Evolutionary conservation across 2,113 vertebrate genomes (phyloP), one percentile per base, ranked within the genome.

Genomic region (Salvelinus sp.): DNA sequence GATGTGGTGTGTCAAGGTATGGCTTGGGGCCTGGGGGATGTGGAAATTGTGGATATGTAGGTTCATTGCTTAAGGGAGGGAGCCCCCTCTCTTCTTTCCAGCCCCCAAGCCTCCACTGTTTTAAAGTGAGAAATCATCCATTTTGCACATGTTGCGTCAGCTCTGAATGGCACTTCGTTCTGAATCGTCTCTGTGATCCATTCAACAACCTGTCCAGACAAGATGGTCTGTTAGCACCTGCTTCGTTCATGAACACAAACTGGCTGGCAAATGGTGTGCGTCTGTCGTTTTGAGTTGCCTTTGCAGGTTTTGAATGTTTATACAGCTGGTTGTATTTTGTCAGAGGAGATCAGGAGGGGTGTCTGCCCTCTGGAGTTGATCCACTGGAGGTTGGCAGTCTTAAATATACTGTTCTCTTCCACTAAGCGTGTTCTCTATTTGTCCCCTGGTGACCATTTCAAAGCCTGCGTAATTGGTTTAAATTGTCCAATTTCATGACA

Each of bases 301-400:
- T 58, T 47, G 68, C 69, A 69, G 57, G n/a, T 13, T 13, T 64
- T 4, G 1, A 16, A 13, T 87, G 85, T 91, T 92, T 82, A 78
- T 72, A 82, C 89, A 93, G 91, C 88, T 92, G 90, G 20, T 79
- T 90, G 69, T 74, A 54, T 73, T 86, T 79, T 69, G 65, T 84
- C 77, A 2, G 18, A 79, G 70, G 38, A 74, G 79, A 84, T 86
- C 71, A 67, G 54, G 72, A 44, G 48, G 57, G 79, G 66, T 70
- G 74, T 79, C 80, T 84, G 77, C 70, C 83, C 80, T 81, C 62
- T 79, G 76, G 77, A 83, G 62, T 64, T 78, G 30, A 77, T 87
- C 81, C 75, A 73, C 68, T 27, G 79, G 9, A 83, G 78, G 83
- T 76, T 83, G 83, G 85, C 77, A 84, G 78, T 58, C 23, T 75